phyloP scores from a whole-genome alignment of 1,140 invertebrate genomes.

The Atta colombica region DNA sequence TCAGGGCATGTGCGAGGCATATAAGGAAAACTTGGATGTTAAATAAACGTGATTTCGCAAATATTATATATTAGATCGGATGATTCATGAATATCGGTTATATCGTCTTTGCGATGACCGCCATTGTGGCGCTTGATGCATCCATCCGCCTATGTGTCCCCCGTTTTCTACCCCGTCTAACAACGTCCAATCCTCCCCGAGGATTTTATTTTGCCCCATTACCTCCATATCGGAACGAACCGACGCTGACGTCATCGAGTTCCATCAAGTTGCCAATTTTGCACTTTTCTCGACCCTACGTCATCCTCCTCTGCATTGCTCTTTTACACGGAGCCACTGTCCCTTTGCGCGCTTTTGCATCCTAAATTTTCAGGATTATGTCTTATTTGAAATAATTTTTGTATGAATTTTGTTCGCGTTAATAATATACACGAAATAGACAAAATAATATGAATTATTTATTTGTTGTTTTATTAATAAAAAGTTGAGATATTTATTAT shows the following conservation, averaged over 20 bases:
- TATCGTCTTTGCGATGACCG: slow-evolving; percentile 63
- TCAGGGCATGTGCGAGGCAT: neutral
- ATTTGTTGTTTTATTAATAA: no score
- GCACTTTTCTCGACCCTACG: slow-evolving; percentile 69
- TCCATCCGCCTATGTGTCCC: slow-evolving; percentile 28
- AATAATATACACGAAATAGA: neutral
- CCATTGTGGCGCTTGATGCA: slow-evolving; percentile 52
- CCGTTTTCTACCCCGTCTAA: neutral
- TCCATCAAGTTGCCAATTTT: slow-evolving; percentile 70
- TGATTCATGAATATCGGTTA: slow-evolving; percentile 65
- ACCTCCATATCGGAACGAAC: slow-evolving; percentile 70
- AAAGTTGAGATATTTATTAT: no score
- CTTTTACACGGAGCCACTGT: slow-evolving; percentile 30
- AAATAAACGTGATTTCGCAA: slow-evolving; percentile 54
- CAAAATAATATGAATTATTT: no score
- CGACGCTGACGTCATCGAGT: slow-evolving; percentile 70
- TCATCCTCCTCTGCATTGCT: slow-evolving; percentile 47
- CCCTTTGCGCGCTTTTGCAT: neutral
- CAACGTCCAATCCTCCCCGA: slow-evolving; percentile 57
- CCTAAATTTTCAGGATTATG: slow-evolving; percentile 4
- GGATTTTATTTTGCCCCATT: slow-evolving; percentile 74
- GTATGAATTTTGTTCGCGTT: neutral
- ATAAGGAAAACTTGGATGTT: slow-evolving; percentile 10
- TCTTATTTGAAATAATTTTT: slow-evolving; percentile 5
- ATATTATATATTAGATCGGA: slow-evolving; percentile 49